Evolutionary conservation across 2,888 invertebrate genomes (phyloP), one percentile per base, ranked within the genome.

Genomic region (Chymomyza caudatula): DNA sequence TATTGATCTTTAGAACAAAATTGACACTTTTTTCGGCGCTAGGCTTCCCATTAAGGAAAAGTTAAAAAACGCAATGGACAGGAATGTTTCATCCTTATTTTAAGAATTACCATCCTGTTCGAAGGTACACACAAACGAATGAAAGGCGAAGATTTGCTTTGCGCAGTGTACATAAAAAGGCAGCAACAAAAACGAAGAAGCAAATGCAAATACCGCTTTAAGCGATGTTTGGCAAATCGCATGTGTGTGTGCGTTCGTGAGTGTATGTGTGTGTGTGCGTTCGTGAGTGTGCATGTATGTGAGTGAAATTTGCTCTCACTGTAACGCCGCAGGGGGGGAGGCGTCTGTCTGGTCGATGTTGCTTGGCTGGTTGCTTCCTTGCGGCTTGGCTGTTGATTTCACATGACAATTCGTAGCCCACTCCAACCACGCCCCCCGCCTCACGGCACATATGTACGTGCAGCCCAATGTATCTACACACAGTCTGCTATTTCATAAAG

Each of bases 371-470:
- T 11, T 37, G 29, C 1, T 37, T 37, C 29, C 47, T 47, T 47
- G 17, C 17, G 54, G 25, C 25, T 23, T 68, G 71, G 74, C 76
- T 80, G 67, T 67, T 69, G 84, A 83, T 77, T 77, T 77, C 69
- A 67, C 73, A 74, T 83, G 84, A 83, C 79, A 79, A 78, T 51
- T 20, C 51, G 8, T 20, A 17, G 20, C 69, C 78, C 2, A 47
- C 15, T 47, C 17, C 8, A 47, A n/a, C 6, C 0, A 15, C 47
- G 17, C 4, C 44, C n/a, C 17, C 17, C 2, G 44, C 17, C 44
- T 2, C 44, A 13, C 5, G 3, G 15, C 44, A 13, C 17, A 37
- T 6, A 37, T 6, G 5, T 5, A 37, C 4, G 5, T 37, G 5
- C 15, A 3, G 4, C 44, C 47, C 17, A 15, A 47, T 52, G 61